Percentiles rank a stretch among this genome's conserved stretches.
Evolutionary conservation across 1,140 invertebrate genomes (phyloP).

Genomic region (Meloidogyne exigua): DNA sequence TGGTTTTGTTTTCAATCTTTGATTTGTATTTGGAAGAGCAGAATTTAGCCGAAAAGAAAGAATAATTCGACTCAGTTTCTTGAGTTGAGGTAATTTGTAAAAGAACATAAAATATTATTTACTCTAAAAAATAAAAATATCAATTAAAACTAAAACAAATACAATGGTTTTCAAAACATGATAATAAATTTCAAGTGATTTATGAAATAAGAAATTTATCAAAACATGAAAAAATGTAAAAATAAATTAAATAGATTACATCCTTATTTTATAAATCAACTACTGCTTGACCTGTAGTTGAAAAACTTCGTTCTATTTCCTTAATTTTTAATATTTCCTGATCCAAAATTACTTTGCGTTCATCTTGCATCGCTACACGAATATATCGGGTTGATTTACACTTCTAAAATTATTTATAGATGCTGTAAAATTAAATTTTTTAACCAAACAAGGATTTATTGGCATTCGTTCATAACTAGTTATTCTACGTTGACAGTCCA

Average conservation of each 20-base stretch:
- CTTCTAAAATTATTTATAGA: constrained; percentile 33
- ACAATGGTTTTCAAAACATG: too few relatives aligned
- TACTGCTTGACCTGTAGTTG: neutral
- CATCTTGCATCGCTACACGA: constrained; percentile 54
- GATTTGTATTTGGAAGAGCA: neutral
- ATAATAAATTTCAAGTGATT: neutral
- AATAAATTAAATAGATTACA: constrained; percentile 12
- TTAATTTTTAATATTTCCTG: constrained; percentile 45
- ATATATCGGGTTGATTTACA: constrained; percentile 45
- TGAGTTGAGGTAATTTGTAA: neutral
- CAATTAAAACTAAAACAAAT: constrained; percentile 23
- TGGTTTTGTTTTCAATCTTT: neutral
- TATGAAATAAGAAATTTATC: neutral
- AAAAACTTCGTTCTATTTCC: constrained; percentile 50
- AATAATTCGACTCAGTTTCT: neutral
- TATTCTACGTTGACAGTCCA: constrained; percentile 37
- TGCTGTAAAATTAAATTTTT: neutral
- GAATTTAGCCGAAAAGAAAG: neutral
- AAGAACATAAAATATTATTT: neutral
- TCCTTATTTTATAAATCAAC: neutral
- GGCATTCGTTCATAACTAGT: constrained; percentile 44
- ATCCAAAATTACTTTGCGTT: constrained; percentile 47
- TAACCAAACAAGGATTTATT: constrained; percentile 45
- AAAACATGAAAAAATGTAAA: neutral
- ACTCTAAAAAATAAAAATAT: neutral